Conservation (phyloP, 1,140 invertebrate genomes). For the Macrosteles quadrilineatus region DNA sequence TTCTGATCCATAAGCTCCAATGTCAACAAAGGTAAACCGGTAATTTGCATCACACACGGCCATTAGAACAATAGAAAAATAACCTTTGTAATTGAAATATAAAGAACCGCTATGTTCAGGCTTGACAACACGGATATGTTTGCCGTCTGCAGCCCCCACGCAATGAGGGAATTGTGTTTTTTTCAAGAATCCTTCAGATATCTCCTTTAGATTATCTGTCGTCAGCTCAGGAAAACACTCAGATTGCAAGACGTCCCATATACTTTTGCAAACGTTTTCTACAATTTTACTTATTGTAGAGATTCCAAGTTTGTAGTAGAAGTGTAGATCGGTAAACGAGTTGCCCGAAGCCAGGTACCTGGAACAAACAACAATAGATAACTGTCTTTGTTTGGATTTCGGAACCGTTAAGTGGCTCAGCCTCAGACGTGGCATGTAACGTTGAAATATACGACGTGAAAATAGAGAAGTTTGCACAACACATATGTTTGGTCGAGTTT, state of each 20-base stretch:
- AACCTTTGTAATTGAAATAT: conserved; percentile 1
- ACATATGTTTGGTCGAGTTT: too few relatives aligned
- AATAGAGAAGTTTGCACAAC: too few relatives aligned
- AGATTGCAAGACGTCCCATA: conserved; percentile 10
- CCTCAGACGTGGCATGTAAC: too few relatives aligned
- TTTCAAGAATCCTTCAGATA: background rate
- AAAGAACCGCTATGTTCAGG: background rate
- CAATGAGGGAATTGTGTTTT: conserved; percentile 3
- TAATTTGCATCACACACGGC: background rate
- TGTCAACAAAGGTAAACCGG: conserved; percentile 1
- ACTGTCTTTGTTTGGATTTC: background rate
- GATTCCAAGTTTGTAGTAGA: background rate
- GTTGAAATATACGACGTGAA: too few relatives aligned
- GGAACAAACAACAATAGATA: background rate
- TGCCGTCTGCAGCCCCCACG: conserved; percentile 17
- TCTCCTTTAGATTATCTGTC: background rate
- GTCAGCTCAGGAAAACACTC: conserved; percentile 31
- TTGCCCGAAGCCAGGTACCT: background rate
- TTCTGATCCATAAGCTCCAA: conserved; percentile 26
- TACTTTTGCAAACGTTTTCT: conserved; percentile 19
- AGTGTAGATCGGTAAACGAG: conserved; percentile 30
- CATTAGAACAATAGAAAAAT: background rate
- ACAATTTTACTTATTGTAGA: conserved; percentile 27
- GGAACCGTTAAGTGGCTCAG: background rate
- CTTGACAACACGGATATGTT: conserved; percentile 27